Conservation (phyloP, 1,140 invertebrate species). For the Phymorhynchus buccinoides region DNA sequence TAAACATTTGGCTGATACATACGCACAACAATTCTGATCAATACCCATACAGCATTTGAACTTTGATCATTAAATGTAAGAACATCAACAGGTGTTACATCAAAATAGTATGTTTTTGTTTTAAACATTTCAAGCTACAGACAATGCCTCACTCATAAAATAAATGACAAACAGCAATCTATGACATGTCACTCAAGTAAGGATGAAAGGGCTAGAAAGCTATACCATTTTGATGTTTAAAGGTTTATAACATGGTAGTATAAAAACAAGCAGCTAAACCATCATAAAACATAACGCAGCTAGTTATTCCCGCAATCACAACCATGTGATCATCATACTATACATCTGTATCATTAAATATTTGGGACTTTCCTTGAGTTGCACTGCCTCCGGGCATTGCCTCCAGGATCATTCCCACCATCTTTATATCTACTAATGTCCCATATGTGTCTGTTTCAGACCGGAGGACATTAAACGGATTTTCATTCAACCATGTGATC, state of each 20-base stretch:
- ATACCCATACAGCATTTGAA: no score
- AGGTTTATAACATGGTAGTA: not conserved
- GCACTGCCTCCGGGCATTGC: no score
- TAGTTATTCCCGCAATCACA: not conserved
- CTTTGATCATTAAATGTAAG: not conserved
- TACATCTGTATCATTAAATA: no score
- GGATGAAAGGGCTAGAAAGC: not conserved
- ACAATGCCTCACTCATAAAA: not conserved
- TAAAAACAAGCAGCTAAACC: not conserved
- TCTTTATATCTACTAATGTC: no score
- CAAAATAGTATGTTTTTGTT: not conserved
- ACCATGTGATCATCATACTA: not conserved
- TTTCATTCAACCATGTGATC: no score
- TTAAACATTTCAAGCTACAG: not conserved
- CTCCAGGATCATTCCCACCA: no score
- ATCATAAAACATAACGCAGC: not conserved
- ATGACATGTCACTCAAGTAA: no score
- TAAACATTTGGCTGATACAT: no score
- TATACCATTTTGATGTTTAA: not conserved
- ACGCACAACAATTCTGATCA: not conserved
- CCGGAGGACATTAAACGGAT: no score
- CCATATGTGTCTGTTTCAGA: no score
- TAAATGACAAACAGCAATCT: not conserved
- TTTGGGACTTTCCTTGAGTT: no score
- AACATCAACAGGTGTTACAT: not conserved